phyloP scores from a whole-genome alignment of 2,888 invertebrate genomes.

The Macropis europaea region DNA sequence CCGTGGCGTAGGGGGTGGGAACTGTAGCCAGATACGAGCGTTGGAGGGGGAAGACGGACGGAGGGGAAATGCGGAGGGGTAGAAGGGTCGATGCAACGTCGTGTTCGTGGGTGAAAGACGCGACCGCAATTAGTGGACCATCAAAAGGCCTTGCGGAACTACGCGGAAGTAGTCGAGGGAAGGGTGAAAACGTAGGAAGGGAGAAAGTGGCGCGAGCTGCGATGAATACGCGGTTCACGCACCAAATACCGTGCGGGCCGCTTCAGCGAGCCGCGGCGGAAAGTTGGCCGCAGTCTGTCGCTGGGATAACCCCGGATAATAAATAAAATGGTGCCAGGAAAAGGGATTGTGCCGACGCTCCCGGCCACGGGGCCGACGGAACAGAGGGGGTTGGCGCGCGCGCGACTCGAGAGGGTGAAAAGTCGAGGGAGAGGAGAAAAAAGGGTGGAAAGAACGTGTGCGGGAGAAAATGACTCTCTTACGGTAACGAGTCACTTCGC shows the following conservation, averaged over 20 bases:
- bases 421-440: constrained; percentile 47
- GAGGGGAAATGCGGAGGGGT: background rate
- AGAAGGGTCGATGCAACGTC: constrained; percentile 27
- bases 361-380: background rate
- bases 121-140: constrained; percentile 65
- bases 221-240: constrained; percentile 72
- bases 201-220: constrained; percentile 25
- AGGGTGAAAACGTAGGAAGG: background rate
- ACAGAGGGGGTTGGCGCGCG: background rate
- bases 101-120: constrained; percentile 30
- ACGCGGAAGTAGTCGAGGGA: constrained; percentile 2
- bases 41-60: too few species aligned
- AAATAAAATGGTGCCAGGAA: constrained; percentile 66
- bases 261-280: constrained; percentile 50
- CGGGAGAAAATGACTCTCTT: constrained; percentile 64
- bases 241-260: constrained; percentile 63
- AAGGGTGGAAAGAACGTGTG: constrained; percentile 16
- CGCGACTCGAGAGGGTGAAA: constrained; percentile 57
- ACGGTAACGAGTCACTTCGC: constrained; percentile 69
- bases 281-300: constrained; percentile 49
- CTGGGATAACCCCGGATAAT: constrained; percentile 61
- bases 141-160: constrained; percentile 55
- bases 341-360: constrained; percentile 37
- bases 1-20: background rate
- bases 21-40: too few species aligned